These are phyloP conservation scores for Microplitis manilae DNA, from an alignment of 2,888 invertebrate genomes.

Conservation along the genomic window DNA sequence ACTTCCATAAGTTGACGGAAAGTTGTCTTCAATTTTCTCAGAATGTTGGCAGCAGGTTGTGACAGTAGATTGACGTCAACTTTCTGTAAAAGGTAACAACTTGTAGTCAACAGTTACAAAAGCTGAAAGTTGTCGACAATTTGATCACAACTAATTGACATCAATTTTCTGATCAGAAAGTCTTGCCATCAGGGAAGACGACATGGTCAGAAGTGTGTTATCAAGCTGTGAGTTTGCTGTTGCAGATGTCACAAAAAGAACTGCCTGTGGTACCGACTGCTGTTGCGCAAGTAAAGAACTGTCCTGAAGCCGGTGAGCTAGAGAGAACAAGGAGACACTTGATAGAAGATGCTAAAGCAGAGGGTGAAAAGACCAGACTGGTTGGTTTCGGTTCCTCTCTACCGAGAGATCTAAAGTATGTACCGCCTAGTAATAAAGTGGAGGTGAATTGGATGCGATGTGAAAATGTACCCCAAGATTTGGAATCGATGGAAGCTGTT, in stretches of 20 bases:
- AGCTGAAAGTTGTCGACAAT: no score
- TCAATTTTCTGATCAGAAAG: no score
- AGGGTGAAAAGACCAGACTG: conserved; percentile 72
- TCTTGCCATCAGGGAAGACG: no score
- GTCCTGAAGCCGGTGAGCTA: conserved; percentile 73
- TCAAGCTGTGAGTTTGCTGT: no score
- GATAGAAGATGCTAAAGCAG: conserved; percentile 73
- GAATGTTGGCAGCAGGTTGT: no score
- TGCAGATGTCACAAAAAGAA: conserved; percentile 68
- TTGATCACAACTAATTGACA: no score
- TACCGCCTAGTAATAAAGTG: conserved; percentile 75
- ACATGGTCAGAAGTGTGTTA: no score
- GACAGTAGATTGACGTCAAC: no score
- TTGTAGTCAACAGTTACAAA: no score
- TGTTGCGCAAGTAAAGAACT: conserved; percentile 73
- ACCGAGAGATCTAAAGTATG: conserved; percentile 73
- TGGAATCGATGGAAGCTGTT: conserved; percentile 77
- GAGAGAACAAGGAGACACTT: conserved; percentile 73
- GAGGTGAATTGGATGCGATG: conserved; percentile 75
- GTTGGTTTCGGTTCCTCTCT: conserved; percentile 74
- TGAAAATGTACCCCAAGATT: conserved; percentile 74
- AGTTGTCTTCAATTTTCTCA: no score
- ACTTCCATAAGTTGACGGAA: no score
- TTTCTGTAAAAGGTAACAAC: no score
- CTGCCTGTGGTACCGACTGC: conserved; percentile 75